Percentiles rank a stretch among this genome's conserved stretches.
phyloP scores from a whole-genome alignment of 2,797 vertebrate genomes.

The Poliocrania exsul region DNA sequence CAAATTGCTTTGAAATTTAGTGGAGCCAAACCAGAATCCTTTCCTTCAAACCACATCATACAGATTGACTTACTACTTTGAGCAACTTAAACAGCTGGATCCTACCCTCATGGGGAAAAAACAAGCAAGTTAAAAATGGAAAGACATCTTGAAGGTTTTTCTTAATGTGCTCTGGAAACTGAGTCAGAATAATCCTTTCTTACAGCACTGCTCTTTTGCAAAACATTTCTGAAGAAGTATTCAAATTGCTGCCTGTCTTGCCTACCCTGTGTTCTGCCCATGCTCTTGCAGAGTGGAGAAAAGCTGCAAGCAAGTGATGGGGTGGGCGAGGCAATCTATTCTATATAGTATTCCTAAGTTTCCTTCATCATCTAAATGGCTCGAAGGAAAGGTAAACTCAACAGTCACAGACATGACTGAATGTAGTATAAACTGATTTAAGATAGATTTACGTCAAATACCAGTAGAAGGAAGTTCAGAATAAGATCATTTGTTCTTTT shows the following conservation, averaged over 20 bases:
- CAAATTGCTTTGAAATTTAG: background rate
- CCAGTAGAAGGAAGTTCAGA: background rate
- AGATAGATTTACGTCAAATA: background rate
- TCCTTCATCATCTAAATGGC: background rate
- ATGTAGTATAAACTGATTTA: background rate
- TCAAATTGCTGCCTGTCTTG: background rate
- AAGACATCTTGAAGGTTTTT: background rate
- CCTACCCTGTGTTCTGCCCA: fast-evolving
- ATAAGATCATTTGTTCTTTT: background rate
- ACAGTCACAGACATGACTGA: background rate
- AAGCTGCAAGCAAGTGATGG: fast-evolving
- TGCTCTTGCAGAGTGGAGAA: background rate
- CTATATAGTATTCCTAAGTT: background rate
- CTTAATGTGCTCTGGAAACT: background rate
- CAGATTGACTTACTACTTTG: background rate
- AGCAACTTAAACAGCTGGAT: background rate
- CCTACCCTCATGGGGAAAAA: background rate
- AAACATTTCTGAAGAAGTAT: background rate
- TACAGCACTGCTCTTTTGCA: background rate
- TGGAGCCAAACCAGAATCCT: background rate
- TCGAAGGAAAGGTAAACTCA: background rate
- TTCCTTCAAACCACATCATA: background rate
- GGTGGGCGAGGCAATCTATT: background rate
- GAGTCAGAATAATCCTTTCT: background rate
- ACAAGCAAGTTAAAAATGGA: background rate